Evolutionary conservation across 1,140 invertebrate genomes (phyloP).

Genomic region (Drosophila guanche): DNA sequence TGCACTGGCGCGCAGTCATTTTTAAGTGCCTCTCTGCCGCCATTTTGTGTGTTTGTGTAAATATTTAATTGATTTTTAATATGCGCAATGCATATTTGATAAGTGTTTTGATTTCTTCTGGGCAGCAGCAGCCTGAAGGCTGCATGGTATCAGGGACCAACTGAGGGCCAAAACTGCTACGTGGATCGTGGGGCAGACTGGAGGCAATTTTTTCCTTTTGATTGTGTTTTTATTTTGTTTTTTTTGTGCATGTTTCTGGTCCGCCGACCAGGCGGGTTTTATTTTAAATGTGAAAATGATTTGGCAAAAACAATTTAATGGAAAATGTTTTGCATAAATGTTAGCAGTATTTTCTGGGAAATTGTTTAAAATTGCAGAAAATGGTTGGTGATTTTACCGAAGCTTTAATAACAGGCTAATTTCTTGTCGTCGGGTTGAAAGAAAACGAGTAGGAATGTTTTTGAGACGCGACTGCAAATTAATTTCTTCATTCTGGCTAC

Average conservation of each 20-base stretch:
- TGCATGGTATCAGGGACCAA: no score
- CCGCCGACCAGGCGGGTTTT: neutral
- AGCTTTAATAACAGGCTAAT: no score
- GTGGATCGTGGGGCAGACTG: neutral
- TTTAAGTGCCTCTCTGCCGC: conserved; percentile 49
- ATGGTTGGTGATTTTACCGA: no score
- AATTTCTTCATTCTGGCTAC: no score
- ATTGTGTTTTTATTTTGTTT: conserved; percentile 36
- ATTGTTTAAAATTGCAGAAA: neutral
- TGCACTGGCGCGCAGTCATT: conserved; percentile 22
- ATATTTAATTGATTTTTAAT: conserved; percentile 81
- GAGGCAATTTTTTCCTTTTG: conserved; percentile 33
- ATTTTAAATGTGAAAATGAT: conserved; percentile 8
- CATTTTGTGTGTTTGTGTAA: conserved; percentile 68
- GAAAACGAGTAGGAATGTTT: no score
- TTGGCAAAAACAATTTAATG: neutral
- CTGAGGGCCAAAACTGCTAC: no score
- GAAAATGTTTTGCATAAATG: neutral
- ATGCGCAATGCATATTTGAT: conserved; percentile 75
- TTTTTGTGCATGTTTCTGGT: conserved; percentile 6
- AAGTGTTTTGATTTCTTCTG: conserved; percentile 69
- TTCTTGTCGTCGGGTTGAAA: no score
- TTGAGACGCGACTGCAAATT: no score
- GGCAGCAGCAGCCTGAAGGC: conserved; percentile 13
- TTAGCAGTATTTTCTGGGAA: no score